Evolutionary conservation across 2,113 vertebrate species (phyloP).

Genomic region (Chlorocebus sabaeus): DNA sequence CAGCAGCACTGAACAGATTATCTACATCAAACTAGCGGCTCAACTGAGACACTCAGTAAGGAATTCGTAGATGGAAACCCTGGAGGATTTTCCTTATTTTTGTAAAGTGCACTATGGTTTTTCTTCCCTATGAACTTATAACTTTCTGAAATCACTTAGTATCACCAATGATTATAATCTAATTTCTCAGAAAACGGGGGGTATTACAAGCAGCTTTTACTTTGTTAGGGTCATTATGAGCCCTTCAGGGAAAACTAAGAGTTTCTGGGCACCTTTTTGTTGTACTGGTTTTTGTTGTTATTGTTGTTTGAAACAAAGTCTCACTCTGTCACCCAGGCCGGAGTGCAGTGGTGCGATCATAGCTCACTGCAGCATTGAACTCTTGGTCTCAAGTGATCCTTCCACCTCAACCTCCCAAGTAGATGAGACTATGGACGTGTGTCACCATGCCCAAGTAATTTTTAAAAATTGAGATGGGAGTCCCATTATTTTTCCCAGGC

Average conservation of each 20-base stretch:
- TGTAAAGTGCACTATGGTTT: neutral
- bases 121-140: neutral
- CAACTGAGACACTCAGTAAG: neutral
- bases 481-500: no score
- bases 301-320: no score
- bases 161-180: neutral
- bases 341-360: no score
- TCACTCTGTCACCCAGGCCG: no score
- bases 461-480: no score
- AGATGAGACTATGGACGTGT: no score
- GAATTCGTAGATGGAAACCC: neutral
- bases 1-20: neutral
- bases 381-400: no score
- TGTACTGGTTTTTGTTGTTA: neutral
- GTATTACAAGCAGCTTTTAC: neutral
- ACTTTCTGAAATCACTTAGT: slow-evolving; percentile 45
- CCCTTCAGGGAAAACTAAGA: neutral
- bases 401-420: no score
- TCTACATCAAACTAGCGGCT: neutral
- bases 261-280: slow-evolving; percentile 8
- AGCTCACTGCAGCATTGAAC: no score
- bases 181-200: slow-evolving; percentile 10
- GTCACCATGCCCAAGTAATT: no score
- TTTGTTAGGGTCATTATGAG: neutral
- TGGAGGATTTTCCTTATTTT: neutral